Percentiles rank a stretch among this genome's conserved stretches.
phyloP scores from a whole-genome alignment of 2,797 vertebrate genomes.

The Okamejei kenojei region DNA sequence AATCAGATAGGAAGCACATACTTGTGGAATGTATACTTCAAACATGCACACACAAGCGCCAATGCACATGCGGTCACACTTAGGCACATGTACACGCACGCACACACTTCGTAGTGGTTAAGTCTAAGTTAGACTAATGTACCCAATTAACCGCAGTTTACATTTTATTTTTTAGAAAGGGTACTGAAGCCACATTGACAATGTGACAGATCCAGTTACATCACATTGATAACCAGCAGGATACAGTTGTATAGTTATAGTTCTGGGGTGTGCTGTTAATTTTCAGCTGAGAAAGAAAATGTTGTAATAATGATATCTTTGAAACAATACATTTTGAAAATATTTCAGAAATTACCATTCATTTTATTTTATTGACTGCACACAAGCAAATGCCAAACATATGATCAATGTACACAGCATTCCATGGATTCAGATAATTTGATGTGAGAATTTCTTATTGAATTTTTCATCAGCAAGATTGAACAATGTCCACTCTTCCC shows the following conservation, averaged over 20 bases:
- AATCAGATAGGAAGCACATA: background rate
- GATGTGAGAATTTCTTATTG: background rate
- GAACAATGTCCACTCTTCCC: too few relatives aligned
- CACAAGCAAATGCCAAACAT: background rate
- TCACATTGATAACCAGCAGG: conserved; percentile 1
- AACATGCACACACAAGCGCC: background rate
- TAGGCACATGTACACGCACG: background rate
- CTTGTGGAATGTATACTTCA: background rate
- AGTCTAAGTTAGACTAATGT: conserved; percentile 13
- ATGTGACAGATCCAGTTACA: background rate
- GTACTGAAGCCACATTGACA: background rate
- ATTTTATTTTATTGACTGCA: background rate
- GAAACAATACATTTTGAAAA: background rate
- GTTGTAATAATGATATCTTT: background rate
- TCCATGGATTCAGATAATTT: background rate
- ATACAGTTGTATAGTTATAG: background rate
- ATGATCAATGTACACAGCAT: background rate
- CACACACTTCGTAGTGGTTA: background rate
- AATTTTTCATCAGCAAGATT: background rate
- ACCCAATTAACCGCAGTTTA: conserved; percentile 7
- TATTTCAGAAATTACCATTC: background rate
- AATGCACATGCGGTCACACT: background rate
- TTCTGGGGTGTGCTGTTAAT: background rate
- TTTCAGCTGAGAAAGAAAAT: background rate
- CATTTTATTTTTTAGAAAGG: background rate